Percentiles rank a stretch among this genome's conserved stretches.
phyloP scores from a whole-genome alignment of 1,140 invertebrate species.

The Ylistrum balloti region DNA sequence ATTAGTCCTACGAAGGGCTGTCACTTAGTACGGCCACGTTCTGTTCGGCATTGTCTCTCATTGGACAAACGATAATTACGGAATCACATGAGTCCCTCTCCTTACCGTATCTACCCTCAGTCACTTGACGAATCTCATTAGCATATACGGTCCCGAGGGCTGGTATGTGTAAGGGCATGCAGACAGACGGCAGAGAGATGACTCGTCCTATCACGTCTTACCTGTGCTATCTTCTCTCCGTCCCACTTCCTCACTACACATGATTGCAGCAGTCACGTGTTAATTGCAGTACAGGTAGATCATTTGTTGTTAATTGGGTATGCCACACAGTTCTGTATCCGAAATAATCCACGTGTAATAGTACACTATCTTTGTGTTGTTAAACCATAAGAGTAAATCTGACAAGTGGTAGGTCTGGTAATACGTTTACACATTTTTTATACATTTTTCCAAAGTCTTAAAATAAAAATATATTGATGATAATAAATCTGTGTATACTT shows the following conservation, averaged over 20 bases:
- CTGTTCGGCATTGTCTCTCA: slow-evolving; percentile 24
- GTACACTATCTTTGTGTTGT: neutral
- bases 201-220: slow-evolving; percentile 10
- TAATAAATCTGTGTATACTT: neutral
- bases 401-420: neutral
- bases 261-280: slow-evolving; percentile 14
- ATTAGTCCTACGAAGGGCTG: slow-evolving; percentile 23
- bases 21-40: slow-evolving; percentile 32
- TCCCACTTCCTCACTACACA: slow-evolving; percentile 17
- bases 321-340: neutral
- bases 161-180: slow-evolving; percentile 18
- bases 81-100: neutral
- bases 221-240: neutral
- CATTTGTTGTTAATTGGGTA: neutral
- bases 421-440: neutral
- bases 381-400: neutral
- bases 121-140: slow-evolving; percentile 18
- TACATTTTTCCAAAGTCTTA: neutral
- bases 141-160: slow-evolving; percentile 1
- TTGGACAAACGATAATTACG: slow-evolving; percentile 3
- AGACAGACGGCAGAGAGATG: slow-evolving; percentile 30
- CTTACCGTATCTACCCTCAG: neutral
- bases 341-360: neutral
- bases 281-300: slow-evolving; percentile 6
- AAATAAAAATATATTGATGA: neutral